A percentile compares a stretch with the other conserved stretches of the same genome.
These are phyloP conservation scores for Hyles lineata DNA, from an alignment of 2,888 invertebrate genomes.

Conservation along the genomic window DNA sequence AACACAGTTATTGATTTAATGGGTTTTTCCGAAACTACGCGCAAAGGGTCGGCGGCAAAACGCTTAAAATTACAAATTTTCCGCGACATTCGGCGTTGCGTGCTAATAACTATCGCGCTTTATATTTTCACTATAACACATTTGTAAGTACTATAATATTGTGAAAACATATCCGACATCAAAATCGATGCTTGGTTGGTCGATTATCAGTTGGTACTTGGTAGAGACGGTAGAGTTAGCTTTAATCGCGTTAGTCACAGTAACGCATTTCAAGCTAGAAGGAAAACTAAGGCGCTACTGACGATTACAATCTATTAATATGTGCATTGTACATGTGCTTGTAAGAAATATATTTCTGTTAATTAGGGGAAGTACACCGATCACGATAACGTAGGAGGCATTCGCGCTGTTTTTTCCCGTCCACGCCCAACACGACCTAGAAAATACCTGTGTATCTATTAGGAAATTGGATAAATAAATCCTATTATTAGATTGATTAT, in stretches of 20 bases:
- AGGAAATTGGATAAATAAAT: conserved; percentile 2
- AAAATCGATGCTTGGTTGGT: no score
- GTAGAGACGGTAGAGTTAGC: not conserved
- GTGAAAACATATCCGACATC: no score
- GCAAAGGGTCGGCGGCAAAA: not conserved
- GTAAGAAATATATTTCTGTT: conserved; percentile 6
- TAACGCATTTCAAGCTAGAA: not conserved
- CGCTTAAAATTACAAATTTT: not conserved
- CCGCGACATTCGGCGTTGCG: not conserved
- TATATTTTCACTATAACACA: not conserved
- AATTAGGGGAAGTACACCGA: conserved; percentile 15
- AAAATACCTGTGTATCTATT: not conserved
- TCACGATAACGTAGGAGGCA: conserved; percentile 2
- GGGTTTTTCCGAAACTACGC: conserved; percentile 4
- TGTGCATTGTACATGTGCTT: not conserved
- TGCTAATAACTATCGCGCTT: no score
- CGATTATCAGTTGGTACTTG: no score
- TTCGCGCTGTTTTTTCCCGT: not conserved
- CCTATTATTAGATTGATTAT: not conserved
- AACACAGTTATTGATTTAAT: conserved; percentile 1
- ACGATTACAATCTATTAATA: conserved; percentile 1
- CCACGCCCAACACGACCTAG: not conserved
- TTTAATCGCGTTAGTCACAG: conserved; percentile 10
- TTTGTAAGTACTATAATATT: no score
- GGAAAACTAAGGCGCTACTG: conserved; percentile 6